These are phyloP conservation scores for Byasa hedistus DNA, from an alignment of 2,888 invertebrate genomes.

Conservation along the genomic window DNA sequence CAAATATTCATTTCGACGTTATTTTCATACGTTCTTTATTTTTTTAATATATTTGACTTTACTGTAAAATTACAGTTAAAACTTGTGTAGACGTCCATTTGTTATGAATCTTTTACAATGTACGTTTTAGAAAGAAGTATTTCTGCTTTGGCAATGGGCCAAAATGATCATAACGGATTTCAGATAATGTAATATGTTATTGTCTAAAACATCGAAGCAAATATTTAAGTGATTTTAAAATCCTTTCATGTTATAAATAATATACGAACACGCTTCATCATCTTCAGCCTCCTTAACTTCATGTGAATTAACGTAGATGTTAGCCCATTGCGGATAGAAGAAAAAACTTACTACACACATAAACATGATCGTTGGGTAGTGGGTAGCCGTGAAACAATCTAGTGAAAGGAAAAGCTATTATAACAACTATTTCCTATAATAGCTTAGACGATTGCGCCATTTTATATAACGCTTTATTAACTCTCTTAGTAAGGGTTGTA, in stretches of 20 bases:
- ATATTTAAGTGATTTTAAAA: not conserved
- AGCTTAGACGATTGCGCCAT: slow-evolving; percentile 15
- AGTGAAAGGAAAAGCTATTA: slow-evolving; percentile 7
- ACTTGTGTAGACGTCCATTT: not conserved
- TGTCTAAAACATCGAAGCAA: slow-evolving; percentile 7
- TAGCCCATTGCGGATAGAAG: not conserved
- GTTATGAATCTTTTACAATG: not conserved
- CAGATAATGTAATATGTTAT: slow-evolving; percentile 3
- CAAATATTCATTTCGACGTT: too few relatives aligned
- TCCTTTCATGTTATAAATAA: not conserved
- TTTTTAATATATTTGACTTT: not conserved
- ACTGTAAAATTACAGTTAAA: not conserved
- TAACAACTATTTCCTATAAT: slow-evolving; percentile 21
- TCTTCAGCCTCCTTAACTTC: too few relatives aligned
- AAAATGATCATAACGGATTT: slow-evolving; percentile 13
- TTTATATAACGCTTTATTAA: slow-evolving; percentile 8
- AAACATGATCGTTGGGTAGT: not conserved
- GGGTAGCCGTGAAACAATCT: not conserved
- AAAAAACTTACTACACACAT: not conserved
- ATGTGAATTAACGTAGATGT: not conserved
- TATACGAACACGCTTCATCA: not conserved
- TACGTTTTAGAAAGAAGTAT: slow-evolving; percentile 7
- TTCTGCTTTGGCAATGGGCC: slow-evolving; percentile 3
- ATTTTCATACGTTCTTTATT: too few relatives aligned
- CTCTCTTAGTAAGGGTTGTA: slow-evolving; percentile 5